phyloP scores from a whole-genome alignment of 2,888 invertebrate species.

The Hydroisotoma schaefferi region DNA sequence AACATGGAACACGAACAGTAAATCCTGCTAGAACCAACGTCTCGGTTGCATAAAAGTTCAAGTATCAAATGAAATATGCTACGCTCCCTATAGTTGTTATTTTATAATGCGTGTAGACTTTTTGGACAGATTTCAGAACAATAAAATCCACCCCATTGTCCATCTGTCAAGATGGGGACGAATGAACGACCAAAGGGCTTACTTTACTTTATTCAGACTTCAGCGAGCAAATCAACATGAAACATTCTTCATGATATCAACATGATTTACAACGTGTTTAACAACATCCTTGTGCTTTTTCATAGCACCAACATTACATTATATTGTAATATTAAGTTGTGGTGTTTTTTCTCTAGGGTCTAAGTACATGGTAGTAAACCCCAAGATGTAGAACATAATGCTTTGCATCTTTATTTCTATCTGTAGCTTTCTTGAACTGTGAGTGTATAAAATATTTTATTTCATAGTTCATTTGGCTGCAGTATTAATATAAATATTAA shows the following conservation, averaged over 20 bases:
- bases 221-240: slow-evolving; percentile 16
- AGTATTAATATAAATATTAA: too few relatives aligned
- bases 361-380: too few relatives aligned
- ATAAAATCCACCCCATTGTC: slow-evolving; percentile 7
- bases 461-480: too few relatives aligned
- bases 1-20: background rate
- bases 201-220: slow-evolving; percentile 9
- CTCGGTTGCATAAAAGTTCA: too few relatives aligned
- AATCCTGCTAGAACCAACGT: too few relatives aligned
- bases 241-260: slow-evolving; percentile 14
- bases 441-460: too few relatives aligned
- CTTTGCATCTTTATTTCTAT: too few relatives aligned
- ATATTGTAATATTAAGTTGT: slow-evolving; percentile 1
- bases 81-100: background rate
- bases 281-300: slow-evolving; percentile 19
- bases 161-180: slow-evolving; percentile 1
- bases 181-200: background rate
- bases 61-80: too few relatives aligned
- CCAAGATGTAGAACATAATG: too few relatives aligned
- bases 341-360: too few relatives aligned
- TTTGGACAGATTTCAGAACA: slow-evolving; percentile 7
- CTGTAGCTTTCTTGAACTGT: too few relatives aligned
- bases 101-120: background rate
- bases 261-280: slow-evolving; percentile 31
- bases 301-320: too few relatives aligned